Evolutionary conservation across 2,797 vertebrate genomes (phyloP), one percentile per base, ranked within the genome.

Genomic region (Helarctos malayanus): DNA sequence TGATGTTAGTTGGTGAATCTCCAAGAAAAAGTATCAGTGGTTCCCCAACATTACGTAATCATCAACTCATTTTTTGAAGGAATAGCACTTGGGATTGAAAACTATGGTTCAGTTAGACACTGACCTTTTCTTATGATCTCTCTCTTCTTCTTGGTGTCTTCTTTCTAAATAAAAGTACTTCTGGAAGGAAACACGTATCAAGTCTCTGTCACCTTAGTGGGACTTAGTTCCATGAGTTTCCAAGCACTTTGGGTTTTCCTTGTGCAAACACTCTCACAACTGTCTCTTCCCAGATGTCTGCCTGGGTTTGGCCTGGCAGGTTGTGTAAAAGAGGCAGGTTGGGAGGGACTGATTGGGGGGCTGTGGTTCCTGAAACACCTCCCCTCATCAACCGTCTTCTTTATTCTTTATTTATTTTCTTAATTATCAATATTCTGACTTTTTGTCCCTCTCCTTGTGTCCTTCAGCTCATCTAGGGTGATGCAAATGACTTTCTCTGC

Each of bases 141-240:
- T 73, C 63, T 94, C 23, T 80, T 12, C 71, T 61, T 47, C 14
- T 80, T 38, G 8, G 14, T 80, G 76, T 61, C n/a, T 88, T 94
- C 38, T 92, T 93, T 91, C 32, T 85, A 88, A 75, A 95, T 82
- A 41, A 32, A 94, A 95, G 2, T 78, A 32, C 21, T 82, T 97
- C 41, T 69, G 52, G 92, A 54, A 88, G 71, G 81, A 97, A 82
- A 35, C 68, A 38, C 21, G 29, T 94, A 73, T 57, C 27, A 73
- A 69, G 27, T 84, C 41, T 59, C 13, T 16, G 27, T 92, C 47
- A 76, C 27, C 56, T 89, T 61, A 57, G 47, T 41, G 59, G 83
- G 84, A 88, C 90, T 82, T 93, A 73, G 38, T 29, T 35, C 38
- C 12, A 9, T 65, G 63, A 3, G 2, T 59, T 89, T 19, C 61